phyloP scores from a whole-genome alignment of 2,797 vertebrate species.

The Choloepus didactylus region DNA sequence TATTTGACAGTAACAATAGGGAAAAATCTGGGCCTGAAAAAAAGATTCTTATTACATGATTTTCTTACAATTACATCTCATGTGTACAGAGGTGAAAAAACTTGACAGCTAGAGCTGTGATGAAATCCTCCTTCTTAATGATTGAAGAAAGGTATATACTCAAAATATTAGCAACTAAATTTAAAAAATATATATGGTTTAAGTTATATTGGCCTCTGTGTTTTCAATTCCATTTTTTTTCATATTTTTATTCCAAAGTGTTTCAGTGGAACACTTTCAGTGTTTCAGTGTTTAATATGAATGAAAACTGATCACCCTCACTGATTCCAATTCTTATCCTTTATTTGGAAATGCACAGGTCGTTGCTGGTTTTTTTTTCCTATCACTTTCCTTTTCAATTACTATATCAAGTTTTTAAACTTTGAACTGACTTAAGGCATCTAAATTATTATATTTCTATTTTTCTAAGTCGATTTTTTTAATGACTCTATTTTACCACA shows the following conservation, averaged over 20 bases:
- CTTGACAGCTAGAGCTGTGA: background rate
- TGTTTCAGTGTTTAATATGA: background rate
- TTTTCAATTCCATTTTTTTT: background rate
- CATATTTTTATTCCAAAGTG: background rate
- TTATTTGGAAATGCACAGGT: background rate
- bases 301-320: background rate
- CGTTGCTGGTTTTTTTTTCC: background rate
- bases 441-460: background rate
- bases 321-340: background rate
- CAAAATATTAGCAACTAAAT: background rate
- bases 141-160: background rate
- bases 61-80: background rate
- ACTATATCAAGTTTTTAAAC: background rate
- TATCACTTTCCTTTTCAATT: background rate
- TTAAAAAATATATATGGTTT: background rate
- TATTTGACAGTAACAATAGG: background rate
- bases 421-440: background rate
- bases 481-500: background rate
- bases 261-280: background rate
- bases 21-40: background rate
- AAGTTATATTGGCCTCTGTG: background rate
- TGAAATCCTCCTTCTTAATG: background rate
- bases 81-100: background rate
- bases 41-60: background rate
- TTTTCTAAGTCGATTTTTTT: slow-evolving; percentile 8